Conservation (phyloP, 2,113 vertebrate genomes). For the Odocoileus hemionus region DNA sequence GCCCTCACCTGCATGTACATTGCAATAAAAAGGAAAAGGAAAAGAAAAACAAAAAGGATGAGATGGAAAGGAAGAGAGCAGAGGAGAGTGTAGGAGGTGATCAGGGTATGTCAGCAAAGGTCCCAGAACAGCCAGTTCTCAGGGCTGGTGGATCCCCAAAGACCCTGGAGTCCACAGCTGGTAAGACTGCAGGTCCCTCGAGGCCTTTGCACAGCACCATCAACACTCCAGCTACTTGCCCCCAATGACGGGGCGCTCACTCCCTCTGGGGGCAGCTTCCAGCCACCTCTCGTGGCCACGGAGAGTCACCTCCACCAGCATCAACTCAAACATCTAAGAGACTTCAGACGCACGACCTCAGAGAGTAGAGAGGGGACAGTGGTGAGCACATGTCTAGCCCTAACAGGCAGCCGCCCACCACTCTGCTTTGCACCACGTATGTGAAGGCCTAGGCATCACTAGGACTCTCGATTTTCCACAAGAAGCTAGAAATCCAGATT, state of each 20-base stretch:
- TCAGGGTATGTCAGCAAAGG: background rate
- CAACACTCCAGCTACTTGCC: background rate
- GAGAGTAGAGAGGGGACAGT: background rate
- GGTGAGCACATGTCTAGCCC: accelerated
- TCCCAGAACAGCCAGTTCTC: background rate
- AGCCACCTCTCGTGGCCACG: background rate
- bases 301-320: background rate
- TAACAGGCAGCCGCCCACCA: background rate
- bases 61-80: background rate
- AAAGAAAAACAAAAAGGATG: background rate
- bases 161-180: accelerated
- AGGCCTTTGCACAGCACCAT: background rate
- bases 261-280: background rate
- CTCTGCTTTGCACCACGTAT: background rate
- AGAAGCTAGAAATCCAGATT: background rate
- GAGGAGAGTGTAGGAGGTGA: too few relatives aligned
- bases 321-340: background rate
- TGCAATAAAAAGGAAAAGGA: background rate
- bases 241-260: background rate
- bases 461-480: background rate
- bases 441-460: background rate
- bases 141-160: background rate
- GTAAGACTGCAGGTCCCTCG: background rate
- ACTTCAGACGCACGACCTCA: accelerated
- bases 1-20: accelerated